Evolutionary conservation across 2,797 vertebrate genomes (phyloP).

Genomic region (Cirrhinus molitorella): DNA sequence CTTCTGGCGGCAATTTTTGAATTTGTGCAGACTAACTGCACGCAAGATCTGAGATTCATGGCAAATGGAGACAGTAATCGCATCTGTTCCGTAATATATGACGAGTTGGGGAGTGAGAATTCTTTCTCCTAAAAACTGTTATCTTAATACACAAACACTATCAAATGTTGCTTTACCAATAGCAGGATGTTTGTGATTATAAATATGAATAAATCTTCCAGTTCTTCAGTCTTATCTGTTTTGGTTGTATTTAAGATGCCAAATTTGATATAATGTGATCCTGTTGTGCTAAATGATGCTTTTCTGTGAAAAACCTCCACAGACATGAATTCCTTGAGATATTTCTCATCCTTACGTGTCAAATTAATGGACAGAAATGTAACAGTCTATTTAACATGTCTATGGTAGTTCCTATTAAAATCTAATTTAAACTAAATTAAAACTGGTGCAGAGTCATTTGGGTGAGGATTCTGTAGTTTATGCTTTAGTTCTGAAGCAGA

Average conservation of each 20-base stretch:
- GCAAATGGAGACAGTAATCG: too few relatives aligned
- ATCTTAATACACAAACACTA: neutral
- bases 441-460: neutral
- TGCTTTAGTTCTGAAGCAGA: neutral
- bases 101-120: too few relatives aligned
- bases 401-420: neutral
- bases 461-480: neutral
- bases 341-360: neutral
- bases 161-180: neutral
- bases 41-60: too few relatives aligned
- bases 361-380: neutral
- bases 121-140: neutral
- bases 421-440: neutral
- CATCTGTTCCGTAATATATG: too few relatives aligned
- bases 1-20: too few relatives aligned
- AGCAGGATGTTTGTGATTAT: neutral
- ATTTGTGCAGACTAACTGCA: too few relatives aligned
- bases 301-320: neutral
- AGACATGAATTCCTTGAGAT: neutral
- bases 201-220: neutral
- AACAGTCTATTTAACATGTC: neutral
- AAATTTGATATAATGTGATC: neutral
- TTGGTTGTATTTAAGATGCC: neutral
- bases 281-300: neutral
- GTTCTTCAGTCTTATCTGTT: neutral